Conservation (phyloP, 1,140 invertebrate species). For the Hypsibius dujardini region DNA sequence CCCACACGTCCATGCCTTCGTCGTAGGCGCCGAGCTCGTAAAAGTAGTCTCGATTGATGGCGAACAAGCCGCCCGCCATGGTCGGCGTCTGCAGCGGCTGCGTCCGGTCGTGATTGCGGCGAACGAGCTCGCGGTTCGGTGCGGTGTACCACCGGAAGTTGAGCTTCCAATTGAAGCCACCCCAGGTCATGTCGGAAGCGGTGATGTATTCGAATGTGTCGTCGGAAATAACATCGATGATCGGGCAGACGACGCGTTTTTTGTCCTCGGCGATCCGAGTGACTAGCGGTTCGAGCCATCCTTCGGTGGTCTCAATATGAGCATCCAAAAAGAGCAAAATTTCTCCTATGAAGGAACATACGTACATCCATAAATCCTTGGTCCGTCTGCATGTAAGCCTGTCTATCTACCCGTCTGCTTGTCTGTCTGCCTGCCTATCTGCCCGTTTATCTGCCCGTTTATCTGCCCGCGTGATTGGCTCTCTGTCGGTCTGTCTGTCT, state of each 20-base stretch:
- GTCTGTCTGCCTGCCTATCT: too few relatives aligned
- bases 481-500: too few relatives aligned
- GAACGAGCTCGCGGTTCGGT: slow-evolving; percentile 77
- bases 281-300: slow-evolving; percentile 80
- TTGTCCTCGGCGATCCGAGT: slow-evolving; percentile 72
- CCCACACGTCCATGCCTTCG: slow-evolving; percentile 98
- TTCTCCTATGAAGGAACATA: slow-evolving; percentile 44
- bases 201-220: slow-evolving; percentile 80
- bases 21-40: slow-evolving; percentile 92
- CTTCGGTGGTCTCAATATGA: slow-evolving; percentile 72
- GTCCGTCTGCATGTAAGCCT: too few relatives aligned
- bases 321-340: slow-evolving; percentile 91
- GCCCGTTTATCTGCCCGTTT: too few relatives aligned
- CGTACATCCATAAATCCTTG: too few relatives aligned
- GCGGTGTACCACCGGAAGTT: slow-evolving; percentile 79
- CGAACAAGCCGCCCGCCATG: slow-evolving; percentile 96
- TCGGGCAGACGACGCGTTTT: slow-evolving; percentile 83
- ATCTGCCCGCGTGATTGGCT: too few relatives aligned
- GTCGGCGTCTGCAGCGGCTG: slow-evolving; percentile 79
- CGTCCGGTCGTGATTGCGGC: slow-evolving; percentile 68
- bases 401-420: too few relatives aligned
- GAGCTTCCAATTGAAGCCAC: slow-evolving; percentile 94
- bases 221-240: slow-evolving; percentile 95
- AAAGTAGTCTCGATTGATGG: slow-evolving; percentile 90
- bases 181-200: slow-evolving; percentile 87